Evolutionary conservation across 2,113 vertebrate species (phyloP).

Genomic region (Coreoperca whiteheadi): DNA sequence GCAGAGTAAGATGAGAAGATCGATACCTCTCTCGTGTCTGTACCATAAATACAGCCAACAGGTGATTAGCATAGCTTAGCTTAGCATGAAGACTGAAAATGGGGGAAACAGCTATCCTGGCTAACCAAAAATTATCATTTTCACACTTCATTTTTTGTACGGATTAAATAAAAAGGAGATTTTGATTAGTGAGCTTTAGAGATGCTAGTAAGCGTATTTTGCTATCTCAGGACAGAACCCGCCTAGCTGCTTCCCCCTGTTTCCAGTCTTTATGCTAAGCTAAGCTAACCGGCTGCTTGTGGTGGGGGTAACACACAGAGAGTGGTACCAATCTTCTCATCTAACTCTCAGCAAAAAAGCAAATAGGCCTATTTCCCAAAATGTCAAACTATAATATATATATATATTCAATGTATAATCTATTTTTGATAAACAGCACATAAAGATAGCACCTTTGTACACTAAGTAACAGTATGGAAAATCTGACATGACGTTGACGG

Average conservation of each 20-base stretch:
- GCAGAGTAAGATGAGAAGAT: not conserved
- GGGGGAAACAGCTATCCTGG: not conserved
- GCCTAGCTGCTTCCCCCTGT: not conserved
- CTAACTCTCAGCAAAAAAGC: not conserved
- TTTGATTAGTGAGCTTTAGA: not conserved
- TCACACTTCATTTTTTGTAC: not conserved
- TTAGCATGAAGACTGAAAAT: not conserved
- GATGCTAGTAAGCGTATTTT: not conserved
- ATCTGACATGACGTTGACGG: not conserved
- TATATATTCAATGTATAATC: not conserved
- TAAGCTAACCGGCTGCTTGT: not conserved
- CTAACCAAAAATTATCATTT: not conserved
- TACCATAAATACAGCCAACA: not conserved
- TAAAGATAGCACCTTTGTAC: not conserved
- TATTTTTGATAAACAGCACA: not conserved
- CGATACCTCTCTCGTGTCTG: not conserved
- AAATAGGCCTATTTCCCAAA: not conserved
- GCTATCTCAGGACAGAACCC: not conserved
- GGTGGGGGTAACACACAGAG: not conserved
- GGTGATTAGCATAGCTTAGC: not conserved
- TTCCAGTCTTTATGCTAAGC: not conserved
- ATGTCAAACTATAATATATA: not conserved
- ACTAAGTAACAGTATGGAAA: not conserved
- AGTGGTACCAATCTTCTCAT: not conserved
- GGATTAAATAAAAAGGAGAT: not conserved